phyloP scores from a whole-genome alignment of 1,140 invertebrate genomes.

The Temnothorax longispinosus region DNA sequence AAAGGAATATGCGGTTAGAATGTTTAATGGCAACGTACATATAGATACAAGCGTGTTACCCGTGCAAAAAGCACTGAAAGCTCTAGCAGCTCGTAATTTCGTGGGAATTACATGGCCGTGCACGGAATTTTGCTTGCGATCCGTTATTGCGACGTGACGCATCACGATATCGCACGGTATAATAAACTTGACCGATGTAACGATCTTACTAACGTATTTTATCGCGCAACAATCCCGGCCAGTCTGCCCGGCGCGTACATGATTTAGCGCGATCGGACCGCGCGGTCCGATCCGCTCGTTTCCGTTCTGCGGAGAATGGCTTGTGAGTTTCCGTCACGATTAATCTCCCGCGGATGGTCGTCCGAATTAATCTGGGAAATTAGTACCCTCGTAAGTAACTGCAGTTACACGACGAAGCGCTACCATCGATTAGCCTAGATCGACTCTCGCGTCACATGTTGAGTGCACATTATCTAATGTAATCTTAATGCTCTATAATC shows the following conservation, averaged over 20 bases:
- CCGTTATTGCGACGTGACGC: constrained; percentile 20
- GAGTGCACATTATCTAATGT: neutral
- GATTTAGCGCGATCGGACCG: constrained; percentile 43
- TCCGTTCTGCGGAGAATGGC: constrained; percentile 26
- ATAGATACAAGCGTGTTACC: neutral
- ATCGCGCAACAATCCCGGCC: constrained; percentile 35
- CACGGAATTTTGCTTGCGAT: constrained; percentile 28
- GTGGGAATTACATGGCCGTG: constrained; percentile 1
- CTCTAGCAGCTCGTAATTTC: constrained; percentile 38
- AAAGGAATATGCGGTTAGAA: neutral
- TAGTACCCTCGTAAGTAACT: constrained; percentile 51
- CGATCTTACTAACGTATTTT: constrained; percentile 50
- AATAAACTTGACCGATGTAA: constrained; percentile 49
- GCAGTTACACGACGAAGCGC: constrained; percentile 23
- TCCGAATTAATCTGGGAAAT: constrained; percentile 57
- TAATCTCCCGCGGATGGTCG: constrained; percentile 39
- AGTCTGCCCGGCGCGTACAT: neutral
- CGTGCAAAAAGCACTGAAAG: constrained; percentile 23
- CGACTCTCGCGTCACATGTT: constrained; percentile 19
- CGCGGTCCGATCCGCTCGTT: neutral
- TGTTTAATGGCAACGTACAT: neutral
- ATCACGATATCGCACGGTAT: neutral
- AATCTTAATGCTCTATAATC: neutral
- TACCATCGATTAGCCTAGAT: constrained; percentile 37
- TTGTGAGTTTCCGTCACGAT: constrained; percentile 44